Base-by-base conservation (phyloP, 2,797 vertebrate species). In the Periparus ater region DNA sequence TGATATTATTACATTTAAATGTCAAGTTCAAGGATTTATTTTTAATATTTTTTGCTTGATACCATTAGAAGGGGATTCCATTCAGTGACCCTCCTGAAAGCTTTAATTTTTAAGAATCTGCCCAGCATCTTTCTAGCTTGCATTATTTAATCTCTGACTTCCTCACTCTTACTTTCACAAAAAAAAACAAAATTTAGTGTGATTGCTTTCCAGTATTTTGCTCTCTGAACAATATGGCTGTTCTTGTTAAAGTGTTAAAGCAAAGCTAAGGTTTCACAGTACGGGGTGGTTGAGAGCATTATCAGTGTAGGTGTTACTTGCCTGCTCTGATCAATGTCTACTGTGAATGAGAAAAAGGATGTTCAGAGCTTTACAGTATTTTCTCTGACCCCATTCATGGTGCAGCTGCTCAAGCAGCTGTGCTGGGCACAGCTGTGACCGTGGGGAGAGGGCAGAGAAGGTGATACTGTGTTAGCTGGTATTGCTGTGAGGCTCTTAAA, bases 321-420 rank as follows among this genome's bases (percentile, higher is more conserved):
- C 25, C n/a, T 70, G 1, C 34, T 83, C 78, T 77, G 38, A 45
- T 45, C 53, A 2, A 1, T 29, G 29, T 30, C 23, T 53, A 5
- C 57, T 77, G 16, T 48, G 60, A 38, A 57, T 19, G 10, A 77
- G 53, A 13, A 50, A 18, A 85, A 61, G 45, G 63, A 11, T 38
- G 42, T 67, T 87, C 34, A 89, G 30, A 82, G 61, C 29, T 85
- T 73, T 2, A n/a, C 42, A 42, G 13, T 47, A 13, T 73, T 87
- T 93, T 67, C 48, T 70, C 23, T 82, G 60, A 68, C 79, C 53
- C 67, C 36, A 25, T 63, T 91, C 27, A 22, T 17, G 25, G 34
- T 32, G 85, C 94, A 93, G 92, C 91, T 95, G 91, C 92, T 92
- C 40, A 17, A 51, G 58, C 80, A 88, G 29, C 73, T 95, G 87